phyloP scores from a whole-genome alignment of 1,140 invertebrate genomes.

The Oryzaephilus surinamensis region DNA sequence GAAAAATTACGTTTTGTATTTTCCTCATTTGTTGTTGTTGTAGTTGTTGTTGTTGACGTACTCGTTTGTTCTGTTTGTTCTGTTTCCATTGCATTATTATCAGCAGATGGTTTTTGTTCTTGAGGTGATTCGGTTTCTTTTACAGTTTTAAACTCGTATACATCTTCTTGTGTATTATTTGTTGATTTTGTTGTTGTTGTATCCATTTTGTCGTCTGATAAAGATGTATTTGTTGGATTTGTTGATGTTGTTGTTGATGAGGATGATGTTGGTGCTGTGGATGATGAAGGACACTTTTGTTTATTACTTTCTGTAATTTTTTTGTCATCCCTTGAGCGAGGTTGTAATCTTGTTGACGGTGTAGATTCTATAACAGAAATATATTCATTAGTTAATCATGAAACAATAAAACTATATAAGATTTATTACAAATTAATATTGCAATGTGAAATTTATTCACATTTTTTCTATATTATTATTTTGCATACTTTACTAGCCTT shows the following conservation, averaged over 20 bases:
- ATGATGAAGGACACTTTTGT: conserved; percentile 14
- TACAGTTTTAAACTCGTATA: conserved; percentile 51
- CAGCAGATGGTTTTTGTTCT: conserved; percentile 28
- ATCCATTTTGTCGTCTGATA: conserved; percentile 22
- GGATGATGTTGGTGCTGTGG: conserved; percentile 1
- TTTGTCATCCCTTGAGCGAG: conserved; percentile 43
- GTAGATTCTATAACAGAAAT: conserved; percentile 26
- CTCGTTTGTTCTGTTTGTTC: conserved; percentile 16
- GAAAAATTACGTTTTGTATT: conserved; percentile 24
- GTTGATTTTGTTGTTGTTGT: conserved; percentile 7
- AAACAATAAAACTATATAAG: not conserved
- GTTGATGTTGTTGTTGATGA: not conserved
- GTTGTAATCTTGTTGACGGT: conserved; percentile 24
- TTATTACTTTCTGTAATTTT: conserved; percentile 31
- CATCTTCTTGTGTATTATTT: conserved; percentile 38
- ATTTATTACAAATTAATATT: conserved; percentile 1
- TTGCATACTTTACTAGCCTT: no score
- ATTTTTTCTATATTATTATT: no score
- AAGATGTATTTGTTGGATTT: not conserved
- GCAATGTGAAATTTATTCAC: no score
- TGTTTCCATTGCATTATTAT: conserved; percentile 15
- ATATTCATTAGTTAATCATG: conserved; percentile 1
- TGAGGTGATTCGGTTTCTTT: conserved; percentile 43
- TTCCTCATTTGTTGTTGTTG: conserved; percentile 11
- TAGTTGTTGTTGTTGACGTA: conserved; percentile 3